Conservation (phyloP, 2,113 vertebrate species). For the Ciconia boyciana region DNA sequence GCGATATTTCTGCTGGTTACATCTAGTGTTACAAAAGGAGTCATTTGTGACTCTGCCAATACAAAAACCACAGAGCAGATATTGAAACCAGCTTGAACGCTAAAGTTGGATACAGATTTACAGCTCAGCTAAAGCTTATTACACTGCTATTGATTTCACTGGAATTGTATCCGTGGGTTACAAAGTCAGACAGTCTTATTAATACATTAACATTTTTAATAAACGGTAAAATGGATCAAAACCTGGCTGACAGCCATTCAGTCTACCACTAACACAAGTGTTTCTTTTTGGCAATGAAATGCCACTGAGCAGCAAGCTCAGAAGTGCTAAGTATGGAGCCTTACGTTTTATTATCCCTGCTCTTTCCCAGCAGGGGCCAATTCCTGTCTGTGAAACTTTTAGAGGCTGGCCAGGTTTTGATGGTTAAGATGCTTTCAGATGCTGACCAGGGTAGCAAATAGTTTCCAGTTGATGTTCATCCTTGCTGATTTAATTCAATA, state of each 20-base stretch:
- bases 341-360: background rate
- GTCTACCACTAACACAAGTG: background rate
- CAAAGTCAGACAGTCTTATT: background rate
- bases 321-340: background rate
- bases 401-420: background rate
- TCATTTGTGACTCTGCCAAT: background rate
- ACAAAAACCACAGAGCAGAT: background rate
- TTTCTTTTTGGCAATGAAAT: background rate
- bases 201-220: constrained; percentile 6
- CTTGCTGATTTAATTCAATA: constrained; percentile 90
- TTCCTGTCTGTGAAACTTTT: background rate
- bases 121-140: constrained; percentile 16
- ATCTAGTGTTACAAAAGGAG: background rate
- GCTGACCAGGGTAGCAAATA: background rate
- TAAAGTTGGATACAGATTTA: constrained; percentile 5
- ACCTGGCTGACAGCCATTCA: background rate
- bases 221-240: background rate
- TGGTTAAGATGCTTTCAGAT: background rate
- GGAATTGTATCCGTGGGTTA: background rate
- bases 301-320: background rate
- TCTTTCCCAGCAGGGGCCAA: background rate
- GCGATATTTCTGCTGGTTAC: background rate
- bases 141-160: background rate
- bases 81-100: background rate
- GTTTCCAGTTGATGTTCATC: constrained; percentile 64